phyloP scores from a whole-genome alignment of 2,888 invertebrate species.

The Leptinotarsa peninsularis region DNA sequence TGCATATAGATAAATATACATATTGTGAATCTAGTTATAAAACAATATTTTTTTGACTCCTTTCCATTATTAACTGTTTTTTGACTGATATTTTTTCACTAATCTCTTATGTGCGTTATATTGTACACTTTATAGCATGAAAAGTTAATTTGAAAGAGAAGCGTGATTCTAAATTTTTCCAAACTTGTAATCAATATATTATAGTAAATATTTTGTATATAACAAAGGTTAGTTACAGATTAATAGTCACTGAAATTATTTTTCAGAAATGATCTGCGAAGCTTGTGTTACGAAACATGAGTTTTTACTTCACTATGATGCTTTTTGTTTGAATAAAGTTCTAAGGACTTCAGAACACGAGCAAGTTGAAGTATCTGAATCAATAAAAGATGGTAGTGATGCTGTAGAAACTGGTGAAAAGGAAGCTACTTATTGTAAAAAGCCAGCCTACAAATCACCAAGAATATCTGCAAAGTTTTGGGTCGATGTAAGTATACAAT shows the following conservation, averaged over 20 bases:
- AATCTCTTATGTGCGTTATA: no score
- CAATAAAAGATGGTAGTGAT: conserved; percentile 29
- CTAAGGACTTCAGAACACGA: conserved; percentile 41
- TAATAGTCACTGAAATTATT: not conserved
- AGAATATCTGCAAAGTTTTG: conserved; percentile 76
- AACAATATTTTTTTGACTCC: no score
- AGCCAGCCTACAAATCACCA: conserved; percentile 64
- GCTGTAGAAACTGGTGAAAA: conserved; percentile 36
- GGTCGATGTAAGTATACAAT: conserved; percentile 66
- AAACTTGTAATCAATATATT: no score
- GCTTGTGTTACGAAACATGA: conserved; percentile 80
- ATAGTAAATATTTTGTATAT: no score
- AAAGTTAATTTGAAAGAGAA: no score
- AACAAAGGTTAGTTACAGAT: no score
- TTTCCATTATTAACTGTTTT: no score
- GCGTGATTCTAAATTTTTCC: no score
- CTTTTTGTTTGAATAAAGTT: conserved; percentile 60
- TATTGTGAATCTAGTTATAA: no score
- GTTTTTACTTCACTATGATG: conserved; percentile 80
- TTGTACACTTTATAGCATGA: no score
- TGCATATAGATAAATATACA: no score
- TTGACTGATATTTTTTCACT: no score
- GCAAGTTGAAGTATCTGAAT: conserved; percentile 41
- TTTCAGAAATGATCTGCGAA: conserved; percentile 83
- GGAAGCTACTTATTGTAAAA: conserved; percentile 55